These are phyloP conservation scores for Habroteleia sp. DNA, from an alignment of 2,888 invertebrate species.

Conservation along the genomic window DNA sequence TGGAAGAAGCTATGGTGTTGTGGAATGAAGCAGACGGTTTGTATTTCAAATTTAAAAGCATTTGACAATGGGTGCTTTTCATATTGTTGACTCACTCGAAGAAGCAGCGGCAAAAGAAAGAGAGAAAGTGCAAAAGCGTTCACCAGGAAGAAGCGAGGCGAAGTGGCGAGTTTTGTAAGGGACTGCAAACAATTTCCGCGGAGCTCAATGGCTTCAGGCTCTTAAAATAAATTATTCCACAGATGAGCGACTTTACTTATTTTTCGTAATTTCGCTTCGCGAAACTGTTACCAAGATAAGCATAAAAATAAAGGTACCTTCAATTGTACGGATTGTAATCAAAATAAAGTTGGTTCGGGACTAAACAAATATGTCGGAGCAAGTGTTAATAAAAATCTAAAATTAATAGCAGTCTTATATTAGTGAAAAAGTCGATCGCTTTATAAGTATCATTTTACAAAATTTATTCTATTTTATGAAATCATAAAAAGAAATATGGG, in stretches of 20 bases:
- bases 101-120: constrained; percentile 63
- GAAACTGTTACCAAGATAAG: constrained; percentile 30
- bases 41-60: constrained; percentile 81
- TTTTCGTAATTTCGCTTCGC: constrained; percentile 66
- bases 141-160: constrained; percentile 56
- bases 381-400: constrained; percentile 2
- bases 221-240: constrained; percentile 75
- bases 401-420: constrained; percentile 9
- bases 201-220: constrained; percentile 75
- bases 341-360: not conserved
- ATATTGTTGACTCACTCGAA: constrained; percentile 77
- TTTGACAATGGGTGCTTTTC: constrained; percentile 78
- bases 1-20: constrained; percentile 46
- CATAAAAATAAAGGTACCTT: constrained; percentile 22
- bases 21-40: constrained; percentile 75
- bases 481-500: constrained; percentile 36
- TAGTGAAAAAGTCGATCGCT: constrained; percentile 10
- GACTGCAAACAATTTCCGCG: constrained; percentile 77
- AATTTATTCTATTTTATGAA: constrained; percentile 26
- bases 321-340: constrained; percentile 22
- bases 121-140: constrained; percentile 49
- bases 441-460: constrained; percentile 4
- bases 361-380: constrained; percentile 1
- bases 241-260: constrained; percentile 75
- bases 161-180: constrained; percentile 74